Conservation (phyloP, 1,140 invertebrate genomes). For the Asobara japonica region DNA sequence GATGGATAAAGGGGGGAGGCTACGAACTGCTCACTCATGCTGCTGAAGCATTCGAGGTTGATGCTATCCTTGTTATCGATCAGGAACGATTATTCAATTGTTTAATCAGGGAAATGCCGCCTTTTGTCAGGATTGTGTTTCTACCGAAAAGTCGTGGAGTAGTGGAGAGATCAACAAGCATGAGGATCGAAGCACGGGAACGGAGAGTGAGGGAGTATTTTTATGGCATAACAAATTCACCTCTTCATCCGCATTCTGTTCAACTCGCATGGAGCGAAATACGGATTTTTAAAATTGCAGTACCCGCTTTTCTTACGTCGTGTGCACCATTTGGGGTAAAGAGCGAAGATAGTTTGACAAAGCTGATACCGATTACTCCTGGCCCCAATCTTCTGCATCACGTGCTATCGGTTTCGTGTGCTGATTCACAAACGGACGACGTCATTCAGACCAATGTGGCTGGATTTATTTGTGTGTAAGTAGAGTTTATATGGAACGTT, state of each 20-base stretch:
- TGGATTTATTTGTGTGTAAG: constrained; percentile 95
- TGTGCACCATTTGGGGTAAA: constrained; percentile 97
- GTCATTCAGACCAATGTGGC: constrained; percentile 89
- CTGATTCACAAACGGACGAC: constrained; percentile 78
- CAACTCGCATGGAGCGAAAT: constrained; percentile 89
- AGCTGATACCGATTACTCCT: constrained; percentile 85
- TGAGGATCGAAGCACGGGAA: constrained; percentile 81
- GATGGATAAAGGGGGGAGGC: constrained; percentile 93
- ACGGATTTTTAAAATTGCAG: constrained; percentile 94
- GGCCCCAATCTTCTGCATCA: constrained; percentile 85
- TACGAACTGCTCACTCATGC: constrained; percentile 86
- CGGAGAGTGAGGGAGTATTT: constrained; percentile 92
- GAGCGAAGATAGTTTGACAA: constrained; percentile 90
- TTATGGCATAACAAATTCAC: constrained; percentile 85
- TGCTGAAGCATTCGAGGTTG: constrained; percentile 93
- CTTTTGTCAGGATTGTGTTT: constrained; percentile 92
- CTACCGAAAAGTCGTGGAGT: constrained; percentile 97
- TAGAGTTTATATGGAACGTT: constrained; percentile 61
- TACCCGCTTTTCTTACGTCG: constrained; percentile 90
- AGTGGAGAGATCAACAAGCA: constrained; percentile 81
- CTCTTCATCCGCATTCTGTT: constrained; percentile 92
- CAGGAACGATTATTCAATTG: constrained; percentile 97
- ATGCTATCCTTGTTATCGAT: constrained; percentile 95
- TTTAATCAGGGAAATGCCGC: constrained; percentile 90
- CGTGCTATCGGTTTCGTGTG: constrained; percentile 87